Base-by-base conservation (phyloP, 2,113 vertebrate species). In the Strigops habroptila region DNA sequence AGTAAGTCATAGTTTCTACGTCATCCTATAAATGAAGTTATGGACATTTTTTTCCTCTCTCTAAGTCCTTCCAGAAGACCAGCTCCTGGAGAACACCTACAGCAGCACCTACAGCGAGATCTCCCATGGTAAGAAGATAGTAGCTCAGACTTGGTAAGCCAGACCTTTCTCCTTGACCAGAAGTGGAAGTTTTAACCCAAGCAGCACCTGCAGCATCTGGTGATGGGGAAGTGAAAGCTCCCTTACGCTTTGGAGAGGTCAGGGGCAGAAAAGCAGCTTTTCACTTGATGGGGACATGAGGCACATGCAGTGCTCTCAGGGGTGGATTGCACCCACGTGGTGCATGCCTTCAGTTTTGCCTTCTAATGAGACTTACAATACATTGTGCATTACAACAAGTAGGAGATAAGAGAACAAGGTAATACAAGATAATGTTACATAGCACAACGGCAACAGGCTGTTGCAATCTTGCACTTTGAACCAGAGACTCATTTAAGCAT, bases 51-150 rank as follows among this genome's bases (percentile, higher is more conserved):
- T n/a, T 16, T 5, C 44, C 28, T 21, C 75, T 91, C 85, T 91
- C 41, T 57, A 33, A 97, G 96, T 33, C 46, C 41, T 83, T 37
- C 8, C 28, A 1, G 19, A 37, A 35, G 69, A 96, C 31, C 82
- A 31, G 1, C 24, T 46, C 80, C 44, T 35, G 86, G 69, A 23
- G 59, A 51, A 23, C 70, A 33, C 2, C 95, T 25, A 18, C 93
- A 46, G 24, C 68, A 51, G 24, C 70, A 39, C 2, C 95, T 24
- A 21, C 93, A 43, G 55, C 6, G 18, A 77, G 7, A 64, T 52
- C 41, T 64, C 51, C 76, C 91, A 64, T 1, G 97, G 98, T 98
- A 98, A 97, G 97, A 76, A 84, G 39, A 33, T 3, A 19, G 24
- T 21, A 57, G 71, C 62, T n/a, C 68, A 8, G 49, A 9, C 46